Conservation (phyloP, 2,888 invertebrate species). For the Chloromyia formosa region DNA sequence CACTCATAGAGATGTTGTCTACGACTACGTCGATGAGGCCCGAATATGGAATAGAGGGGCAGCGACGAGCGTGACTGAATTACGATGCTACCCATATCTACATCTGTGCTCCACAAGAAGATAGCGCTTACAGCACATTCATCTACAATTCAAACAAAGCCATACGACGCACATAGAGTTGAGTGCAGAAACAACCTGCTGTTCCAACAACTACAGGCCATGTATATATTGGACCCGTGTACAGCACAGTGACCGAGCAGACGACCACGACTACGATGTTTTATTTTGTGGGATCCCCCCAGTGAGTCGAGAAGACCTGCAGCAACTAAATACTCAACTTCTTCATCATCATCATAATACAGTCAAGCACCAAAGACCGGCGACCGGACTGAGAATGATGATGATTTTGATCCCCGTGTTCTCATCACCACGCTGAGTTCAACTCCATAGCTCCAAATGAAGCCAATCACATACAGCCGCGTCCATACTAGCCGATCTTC, state of each 20-base stretch:
- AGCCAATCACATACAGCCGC: neutral
- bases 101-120: neutral
- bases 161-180: too few species aligned
- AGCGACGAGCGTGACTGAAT: neutral
- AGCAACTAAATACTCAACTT: neutral
- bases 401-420: constrained; percentile 1
- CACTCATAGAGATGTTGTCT: neutral
- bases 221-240: neutral
- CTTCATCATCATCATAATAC: neutral
- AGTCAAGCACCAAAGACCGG: too few species aligned
- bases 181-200: constrained; percentile 13
- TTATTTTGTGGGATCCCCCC: too few species aligned
- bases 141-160: too few species aligned
- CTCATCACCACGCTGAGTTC: constrained; percentile 9
- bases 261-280: neutral
- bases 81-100: neutral
- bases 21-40: too few species aligned
- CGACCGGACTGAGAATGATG: neutral
- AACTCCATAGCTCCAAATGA: neutral
- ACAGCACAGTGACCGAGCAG: constrained; percentile 14
- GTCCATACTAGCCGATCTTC: neutral
- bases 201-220: too few species aligned
- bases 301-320: too few species aligned
- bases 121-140: neutral
- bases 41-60: neutral